phyloP scores from a whole-genome alignment of 2,113 vertebrate genomes.

The Irena cyanogastra region DNA sequence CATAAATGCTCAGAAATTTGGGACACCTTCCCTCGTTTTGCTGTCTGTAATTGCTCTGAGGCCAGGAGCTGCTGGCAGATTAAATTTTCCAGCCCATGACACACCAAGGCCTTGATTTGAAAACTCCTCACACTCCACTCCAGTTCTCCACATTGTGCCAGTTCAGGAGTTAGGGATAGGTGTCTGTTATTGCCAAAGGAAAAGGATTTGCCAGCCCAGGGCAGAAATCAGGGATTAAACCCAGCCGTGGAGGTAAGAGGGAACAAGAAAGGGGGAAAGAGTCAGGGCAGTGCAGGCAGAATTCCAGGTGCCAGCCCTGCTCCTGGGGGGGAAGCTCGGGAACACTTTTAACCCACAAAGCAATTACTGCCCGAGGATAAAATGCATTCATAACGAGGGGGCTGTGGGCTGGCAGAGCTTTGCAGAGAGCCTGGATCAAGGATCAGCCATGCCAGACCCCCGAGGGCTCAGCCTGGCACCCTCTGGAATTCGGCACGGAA shows the following conservation, averaged over 20 bases:
- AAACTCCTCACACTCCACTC: neutral
- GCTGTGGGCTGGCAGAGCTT: neutral
- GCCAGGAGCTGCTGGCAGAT: conserved; percentile 41
- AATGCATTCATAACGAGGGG: neutral
- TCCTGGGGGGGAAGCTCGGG: neutral
- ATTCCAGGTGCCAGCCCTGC: neutral
- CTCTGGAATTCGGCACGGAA: fast-evolving
- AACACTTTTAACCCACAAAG: neutral
- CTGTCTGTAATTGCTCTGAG: conserved; percentile 14
- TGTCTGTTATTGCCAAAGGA: neutral
- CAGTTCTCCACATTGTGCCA: neutral
- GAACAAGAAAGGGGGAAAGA: neutral
- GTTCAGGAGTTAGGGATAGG: neutral
- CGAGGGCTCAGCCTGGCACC: neutral
- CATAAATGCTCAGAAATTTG: neutral
- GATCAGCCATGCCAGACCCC: neutral
- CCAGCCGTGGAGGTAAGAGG: neutral
- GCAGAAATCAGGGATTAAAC: neutral
- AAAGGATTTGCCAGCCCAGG: neutral
- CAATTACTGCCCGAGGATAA: neutral
- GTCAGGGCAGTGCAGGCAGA: neutral
- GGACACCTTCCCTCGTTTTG: conserved; percentile 18
- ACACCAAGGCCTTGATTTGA: conserved; percentile 13
- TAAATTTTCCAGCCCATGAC: conserved; percentile 29
- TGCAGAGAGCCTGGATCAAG: neutral